Percentiles rank a stretch among this genome's conserved stretches.
Evolutionary conservation across 2,888 invertebrate species (phyloP).

Genomic region (Tetanocera ferruginea): DNA sequence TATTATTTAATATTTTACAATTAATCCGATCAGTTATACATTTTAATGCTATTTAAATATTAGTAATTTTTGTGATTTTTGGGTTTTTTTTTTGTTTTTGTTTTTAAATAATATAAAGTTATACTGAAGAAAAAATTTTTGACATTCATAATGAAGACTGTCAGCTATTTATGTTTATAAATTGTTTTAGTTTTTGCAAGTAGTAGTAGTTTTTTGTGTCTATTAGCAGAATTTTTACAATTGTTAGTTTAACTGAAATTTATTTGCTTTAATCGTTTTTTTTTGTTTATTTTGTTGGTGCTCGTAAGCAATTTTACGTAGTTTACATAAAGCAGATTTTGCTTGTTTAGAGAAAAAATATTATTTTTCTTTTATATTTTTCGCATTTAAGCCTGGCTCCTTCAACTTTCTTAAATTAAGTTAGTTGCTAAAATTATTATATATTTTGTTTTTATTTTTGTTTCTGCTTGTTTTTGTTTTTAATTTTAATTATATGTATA

Average conservation of each 20-base stretch:
- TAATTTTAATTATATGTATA: background rate
- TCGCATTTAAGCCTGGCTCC: background rate
- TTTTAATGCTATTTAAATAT: constrained; percentile 9
- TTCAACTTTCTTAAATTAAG: background rate
- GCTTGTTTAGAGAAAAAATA: background rate
- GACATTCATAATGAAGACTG: background rate
- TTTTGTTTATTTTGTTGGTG: too few species aligned
- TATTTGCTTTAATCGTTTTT: background rate
- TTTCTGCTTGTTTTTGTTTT: constrained; percentile 21
- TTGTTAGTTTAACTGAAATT: background rate
- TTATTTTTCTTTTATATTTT: background rate
- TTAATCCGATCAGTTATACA: constrained; percentile 25
- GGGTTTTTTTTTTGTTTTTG: constrained; percentile 54
- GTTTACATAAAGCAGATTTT: background rate
- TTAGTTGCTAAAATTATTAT: background rate
- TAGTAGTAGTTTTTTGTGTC: too few species aligned
- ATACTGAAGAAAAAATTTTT: background rate
- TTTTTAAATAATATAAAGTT: constrained; percentile 44
- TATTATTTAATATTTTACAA: constrained; percentile 31
- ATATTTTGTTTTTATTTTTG: constrained; percentile 18
- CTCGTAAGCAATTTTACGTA: too few species aligned
- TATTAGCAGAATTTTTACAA: background rate
- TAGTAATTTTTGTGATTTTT: constrained; percentile 38
- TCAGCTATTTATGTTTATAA: background rate
- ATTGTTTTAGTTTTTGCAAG: too few species aligned